A percentile compares a stretch with the other conserved stretches of the same genome.
phyloP scores from a whole-genome alignment of 2,888 invertebrate genomes.

The Hypomecis punctinalis region DNA sequence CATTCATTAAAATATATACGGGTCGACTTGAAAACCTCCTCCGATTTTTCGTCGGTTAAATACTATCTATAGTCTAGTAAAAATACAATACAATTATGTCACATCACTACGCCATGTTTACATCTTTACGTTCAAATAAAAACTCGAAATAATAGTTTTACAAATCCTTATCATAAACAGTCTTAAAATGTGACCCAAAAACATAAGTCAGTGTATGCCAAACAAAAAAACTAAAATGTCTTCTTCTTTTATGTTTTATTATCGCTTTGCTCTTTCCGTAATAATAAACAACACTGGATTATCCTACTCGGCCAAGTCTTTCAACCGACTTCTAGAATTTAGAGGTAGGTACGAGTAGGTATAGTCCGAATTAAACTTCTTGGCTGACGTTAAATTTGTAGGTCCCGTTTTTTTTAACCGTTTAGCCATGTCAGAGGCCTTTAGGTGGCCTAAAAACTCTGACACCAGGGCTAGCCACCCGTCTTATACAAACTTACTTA shows the following conservation, averaged over 20 bases:
- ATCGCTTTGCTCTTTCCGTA: conserved; percentile 1
- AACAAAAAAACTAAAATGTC: not conserved
- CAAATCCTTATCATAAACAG: conserved; percentile 21
- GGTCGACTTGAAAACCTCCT: no score
- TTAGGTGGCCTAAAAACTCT: no score
- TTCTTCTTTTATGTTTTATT: not conserved
- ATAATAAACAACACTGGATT: conserved; percentile 6
- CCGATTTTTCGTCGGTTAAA: no score
- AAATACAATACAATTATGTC: not conserved
- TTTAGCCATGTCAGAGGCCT: no score
- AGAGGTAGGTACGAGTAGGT: no score
- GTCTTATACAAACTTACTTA: no score
- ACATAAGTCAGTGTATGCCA: not conserved
- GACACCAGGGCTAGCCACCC: no score
- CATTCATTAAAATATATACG: no score
- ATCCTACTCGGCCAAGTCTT: not conserved
- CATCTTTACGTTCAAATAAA: conserved; percentile 2
- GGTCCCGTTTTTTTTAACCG: no score
- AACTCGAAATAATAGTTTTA: conserved; percentile 7
- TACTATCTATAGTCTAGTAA: not conserved
- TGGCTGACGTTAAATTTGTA: no score
- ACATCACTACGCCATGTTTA: conserved; percentile 18
- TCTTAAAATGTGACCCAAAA: not conserved
- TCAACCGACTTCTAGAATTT: no score
- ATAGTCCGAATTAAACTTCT: no score